A percentile compares a stretch with the other conserved stretches of the same genome.
Evolutionary conservation across 2,113 vertebrate genomes (phyloP).

Genomic region (Hydrochoerus hydrochaeris): DNA sequence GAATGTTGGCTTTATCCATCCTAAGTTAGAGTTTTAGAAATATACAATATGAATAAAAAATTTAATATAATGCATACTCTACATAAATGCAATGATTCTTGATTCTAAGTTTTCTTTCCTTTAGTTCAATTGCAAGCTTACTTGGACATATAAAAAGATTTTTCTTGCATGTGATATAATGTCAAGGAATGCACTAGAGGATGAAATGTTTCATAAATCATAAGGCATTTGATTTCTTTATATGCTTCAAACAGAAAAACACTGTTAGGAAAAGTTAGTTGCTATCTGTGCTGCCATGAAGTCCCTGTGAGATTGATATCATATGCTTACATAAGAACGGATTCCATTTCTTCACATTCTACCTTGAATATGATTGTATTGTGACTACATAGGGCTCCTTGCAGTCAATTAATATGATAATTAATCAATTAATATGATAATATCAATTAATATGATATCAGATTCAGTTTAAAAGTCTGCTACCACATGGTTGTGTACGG

Average conservation of each 20-base stretch:
- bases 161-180: background rate
- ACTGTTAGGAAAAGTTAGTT: background rate
- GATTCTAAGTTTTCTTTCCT: background rate
- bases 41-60: background rate
- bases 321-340: background rate
- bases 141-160: background rate
- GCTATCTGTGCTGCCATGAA: rapidly evolving
- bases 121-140: background rate
- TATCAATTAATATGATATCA: background rate
- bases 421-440: background rate
- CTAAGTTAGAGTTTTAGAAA: constrained; percentile 36
- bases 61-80: background rate
- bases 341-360: background rate
- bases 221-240: constrained; percentile 49
- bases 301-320: background rate
- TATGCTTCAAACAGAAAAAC: background rate
- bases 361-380: background rate
- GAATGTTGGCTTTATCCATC: background rate
- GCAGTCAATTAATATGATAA: background rate
- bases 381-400: background rate
- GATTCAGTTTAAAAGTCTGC: background rate
- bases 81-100: background rate
- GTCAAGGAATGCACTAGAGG: background rate
- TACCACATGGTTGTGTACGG: background rate
- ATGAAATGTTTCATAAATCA: constrained; percentile 3